Conservation (phyloP, 2,113 vertebrate genomes). For the Psittacus erithacus region DNA sequence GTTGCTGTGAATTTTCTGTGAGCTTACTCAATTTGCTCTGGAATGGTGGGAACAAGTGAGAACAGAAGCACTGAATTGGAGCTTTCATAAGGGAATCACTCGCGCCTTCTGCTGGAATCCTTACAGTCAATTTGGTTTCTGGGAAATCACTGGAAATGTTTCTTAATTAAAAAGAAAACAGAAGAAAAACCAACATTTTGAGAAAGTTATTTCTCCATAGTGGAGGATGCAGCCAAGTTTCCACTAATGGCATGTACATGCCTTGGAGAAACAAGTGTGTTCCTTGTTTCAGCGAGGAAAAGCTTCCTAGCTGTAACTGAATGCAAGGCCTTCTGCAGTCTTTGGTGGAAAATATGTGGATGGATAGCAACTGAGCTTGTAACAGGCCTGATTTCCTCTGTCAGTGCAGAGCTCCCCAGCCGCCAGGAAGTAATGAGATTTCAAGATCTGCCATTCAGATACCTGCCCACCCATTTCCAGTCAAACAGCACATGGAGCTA, state of each 20-base stretch:
- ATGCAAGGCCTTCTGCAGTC: background rate
- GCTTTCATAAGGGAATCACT: background rate
- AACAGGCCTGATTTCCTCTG: background rate
- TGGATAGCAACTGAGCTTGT: background rate
- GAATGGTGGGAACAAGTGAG: conserved; percentile 8
- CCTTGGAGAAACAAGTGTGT: background rate
- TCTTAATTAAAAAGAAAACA: conserved; percentile 45
- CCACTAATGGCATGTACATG: background rate
- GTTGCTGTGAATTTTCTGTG: conserved; percentile 26
- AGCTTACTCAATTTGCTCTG: background rate
- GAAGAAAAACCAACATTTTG: background rate
- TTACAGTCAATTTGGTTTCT: background rate
- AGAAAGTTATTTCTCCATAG: background rate
- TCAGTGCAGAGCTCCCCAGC: background rate
- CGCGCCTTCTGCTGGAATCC: conserved; percentile 17
- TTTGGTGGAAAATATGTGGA: background rate
- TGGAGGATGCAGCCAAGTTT: conserved; percentile 3
- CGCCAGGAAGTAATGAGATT: background rate
- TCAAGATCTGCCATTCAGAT: background rate
- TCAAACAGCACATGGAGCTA: background rate
- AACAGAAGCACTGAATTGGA: background rate
- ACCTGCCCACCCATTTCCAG: background rate
- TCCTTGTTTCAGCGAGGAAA: background rate
- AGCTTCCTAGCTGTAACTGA: background rate
- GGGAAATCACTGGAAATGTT: conserved; percentile 28